Evolutionary conservation across 2,113 vertebrate species (phyloP), one percentile per base, ranked within the genome.

Genomic region (Brachionichthys hirsutus): DNA sequence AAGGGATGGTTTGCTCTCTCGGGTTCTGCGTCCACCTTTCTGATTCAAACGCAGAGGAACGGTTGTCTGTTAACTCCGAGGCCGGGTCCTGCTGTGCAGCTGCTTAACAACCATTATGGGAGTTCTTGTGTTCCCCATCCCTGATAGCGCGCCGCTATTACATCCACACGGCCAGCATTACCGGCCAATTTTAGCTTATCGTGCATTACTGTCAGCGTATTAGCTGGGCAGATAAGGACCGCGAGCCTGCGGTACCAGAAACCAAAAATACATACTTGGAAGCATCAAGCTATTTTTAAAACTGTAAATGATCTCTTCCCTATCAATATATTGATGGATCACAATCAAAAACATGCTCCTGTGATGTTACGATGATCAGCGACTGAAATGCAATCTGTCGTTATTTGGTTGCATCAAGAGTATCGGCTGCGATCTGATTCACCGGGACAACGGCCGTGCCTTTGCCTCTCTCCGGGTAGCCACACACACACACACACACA

Each of bases 11-110:
- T 44, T 13, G 48, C 41, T 45, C 54, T 40, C 45, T 44, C 1
- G 16, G 35, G 19, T 47, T 30, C 5, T 8, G 24, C 24, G 24
- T 30, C 24, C 24, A 8, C 5, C 19, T 54, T 47, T 60, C 42
- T 66, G 54, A 62, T 70, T 67, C 43, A 42, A 54, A 70, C n/a
- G 61, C 43, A 62, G 41, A 53, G 70, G 73, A 16, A 40, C 24
- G 13, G 57, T 63, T 56, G 17, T 66, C 47, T 46, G 9, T 70
- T 74, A 52, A 42, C 51, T 73, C 57, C 20, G 50, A 71, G 65
- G 66, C 49, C 53, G 55, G 41, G 68, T 51, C 62, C 20, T 67
- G 22, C 40, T 34, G 42, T 38, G 45, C 35, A 44, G 22, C 60
- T 63, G 49, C 43, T 66, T 35, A 40, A 64, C 18, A 36, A 15